Percentiles rank a stretch among this genome's conserved stretches.
Evolutionary conservation across 2,888 invertebrate species (phyloP).

Genomic region (Maniola hyperantus): DNA sequence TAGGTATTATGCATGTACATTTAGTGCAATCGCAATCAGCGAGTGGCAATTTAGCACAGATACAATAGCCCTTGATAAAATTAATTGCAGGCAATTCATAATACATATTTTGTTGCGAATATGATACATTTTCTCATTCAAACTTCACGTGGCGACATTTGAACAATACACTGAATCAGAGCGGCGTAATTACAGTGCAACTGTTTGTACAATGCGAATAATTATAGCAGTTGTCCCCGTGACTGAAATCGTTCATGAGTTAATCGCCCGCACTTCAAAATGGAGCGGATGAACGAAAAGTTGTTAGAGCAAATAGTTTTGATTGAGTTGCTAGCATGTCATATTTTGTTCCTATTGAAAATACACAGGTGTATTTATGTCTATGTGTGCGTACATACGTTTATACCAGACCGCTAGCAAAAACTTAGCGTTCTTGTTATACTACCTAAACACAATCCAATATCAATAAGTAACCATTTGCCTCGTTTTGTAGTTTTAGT

Average conservation of each 20-base stretch:
- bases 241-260: constrained; percentile 69
- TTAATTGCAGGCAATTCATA: constrained; percentile 43
- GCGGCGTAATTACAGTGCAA: constrained; percentile 68
- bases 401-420: no score
- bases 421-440: no score
- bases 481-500: no score
- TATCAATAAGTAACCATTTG: no score
- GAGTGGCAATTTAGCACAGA: constrained; percentile 34
- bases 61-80: constrained; percentile 40
- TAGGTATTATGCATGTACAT: neutral
- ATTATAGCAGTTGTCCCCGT: constrained; percentile 68
- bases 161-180: constrained; percentile 77
- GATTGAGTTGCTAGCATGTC: constrained; percentile 8
- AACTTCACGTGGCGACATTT: constrained; percentile 59
- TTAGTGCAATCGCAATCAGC: constrained; percentile 14
- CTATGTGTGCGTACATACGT: neutral
- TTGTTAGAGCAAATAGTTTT: constrained; percentile 45
- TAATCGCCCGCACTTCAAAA: constrained; percentile 56
- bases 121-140: constrained; percentile 47
- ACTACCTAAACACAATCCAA: no score
- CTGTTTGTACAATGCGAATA: constrained; percentile 78
- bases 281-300: constrained; percentile 57
- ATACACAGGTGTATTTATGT: no score
- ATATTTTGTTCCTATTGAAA: neutral
- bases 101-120: constrained; percentile 45